These are phyloP conservation scores for Agrotis clavis DNA, from an alignment of 2,888 invertebrate species.

Conservation along the genomic window DNA sequence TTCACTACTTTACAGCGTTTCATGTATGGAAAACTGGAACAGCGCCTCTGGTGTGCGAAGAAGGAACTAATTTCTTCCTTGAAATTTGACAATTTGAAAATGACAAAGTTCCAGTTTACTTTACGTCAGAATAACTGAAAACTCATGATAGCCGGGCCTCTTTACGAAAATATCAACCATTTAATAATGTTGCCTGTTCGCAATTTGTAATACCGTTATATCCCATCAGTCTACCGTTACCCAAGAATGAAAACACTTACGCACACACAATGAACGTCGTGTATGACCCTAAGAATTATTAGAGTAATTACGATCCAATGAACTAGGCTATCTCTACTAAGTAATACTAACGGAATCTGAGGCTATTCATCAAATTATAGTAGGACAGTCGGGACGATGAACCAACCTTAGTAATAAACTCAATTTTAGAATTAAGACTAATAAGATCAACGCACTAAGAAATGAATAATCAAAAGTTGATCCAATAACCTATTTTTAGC, in stretches of 20 bases:
- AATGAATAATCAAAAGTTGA: slow-evolving; percentile 30
- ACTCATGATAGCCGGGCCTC: too few relatives aligned
- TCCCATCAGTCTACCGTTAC: slow-evolving; percentile 47
- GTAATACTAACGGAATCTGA: slow-evolving; percentile 35
- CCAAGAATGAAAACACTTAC: slow-evolving; percentile 11
- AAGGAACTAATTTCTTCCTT: too few relatives aligned
- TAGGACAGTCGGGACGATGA: slow-evolving; percentile 42
- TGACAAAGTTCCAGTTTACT: too few relatives aligned
- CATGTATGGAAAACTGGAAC: too few relatives aligned
- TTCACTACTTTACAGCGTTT: too few relatives aligned
- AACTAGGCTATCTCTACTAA: slow-evolving; percentile 50
- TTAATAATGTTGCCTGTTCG: slow-evolving; percentile 1
- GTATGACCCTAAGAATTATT: slow-evolving; percentile 55
- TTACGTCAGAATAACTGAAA: too few relatives aligned
- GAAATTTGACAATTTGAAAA: too few relatives aligned
- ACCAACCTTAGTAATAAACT: slow-evolving; percentile 23
- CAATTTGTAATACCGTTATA: slow-evolving; percentile 46
- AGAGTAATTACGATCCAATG: slow-evolving; percentile 55
- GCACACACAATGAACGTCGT: slow-evolving; percentile 27
- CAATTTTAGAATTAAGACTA: slow-evolving; percentile 46
- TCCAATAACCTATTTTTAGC: slow-evolving; percentile 23
- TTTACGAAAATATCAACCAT: neutral
- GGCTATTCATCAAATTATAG: slow-evolving; percentile 47
- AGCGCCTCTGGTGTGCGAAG: too few relatives aligned
- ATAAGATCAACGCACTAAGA: slow-evolving; percentile 27